A percentile compares a stretch with the other conserved stretches of the same genome.
Evolutionary conservation across 1,140 invertebrate species (phyloP).

Genomic region (Ips nitidus): DNA sequence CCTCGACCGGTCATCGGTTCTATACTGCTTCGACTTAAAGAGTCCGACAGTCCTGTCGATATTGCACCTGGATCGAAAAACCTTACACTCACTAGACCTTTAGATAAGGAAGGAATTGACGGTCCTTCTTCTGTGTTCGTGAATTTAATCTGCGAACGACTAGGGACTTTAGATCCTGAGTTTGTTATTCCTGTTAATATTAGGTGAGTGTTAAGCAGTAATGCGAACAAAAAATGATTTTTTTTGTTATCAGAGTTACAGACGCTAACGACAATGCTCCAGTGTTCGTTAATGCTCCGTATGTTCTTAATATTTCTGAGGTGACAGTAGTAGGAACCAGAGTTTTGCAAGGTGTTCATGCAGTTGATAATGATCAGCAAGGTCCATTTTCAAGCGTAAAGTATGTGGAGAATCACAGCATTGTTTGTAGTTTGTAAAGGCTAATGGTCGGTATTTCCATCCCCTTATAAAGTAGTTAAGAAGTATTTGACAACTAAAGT

Average conservation of each 20-base stretch:
- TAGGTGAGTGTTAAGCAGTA: conserved; percentile 35
- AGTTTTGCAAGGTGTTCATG: conserved; percentile 75
- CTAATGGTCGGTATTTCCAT: not conserved
- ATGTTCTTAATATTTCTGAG: conserved; percentile 81
- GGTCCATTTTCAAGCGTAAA: conserved; percentile 87
- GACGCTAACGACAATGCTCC: conserved; percentile 92
- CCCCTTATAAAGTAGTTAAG: too few relatives aligned
- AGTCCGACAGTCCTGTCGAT: conserved; percentile 74
- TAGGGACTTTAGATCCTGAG: conserved; percentile 77
- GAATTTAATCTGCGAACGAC: conserved; percentile 79
- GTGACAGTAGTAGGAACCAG: conserved; percentile 80
- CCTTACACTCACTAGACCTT: conserved; percentile 70
- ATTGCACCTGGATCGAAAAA: conserved; percentile 78
- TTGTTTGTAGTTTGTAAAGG: conserved; percentile 1
- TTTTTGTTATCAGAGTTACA: conserved; percentile 63
- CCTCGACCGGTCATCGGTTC: conserved; percentile 66
- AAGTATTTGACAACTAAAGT: too few relatives aligned
- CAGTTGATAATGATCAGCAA: conserved; percentile 82
- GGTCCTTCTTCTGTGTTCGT: conserved; percentile 83
- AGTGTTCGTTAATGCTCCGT: conserved; percentile 78
- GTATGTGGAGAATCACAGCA: conserved; percentile 16
- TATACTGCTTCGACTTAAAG: conserved; percentile 77
- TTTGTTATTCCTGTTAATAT: conserved; percentile 89
- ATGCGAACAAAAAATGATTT: conserved; percentile 7
- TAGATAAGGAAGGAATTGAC: conserved; percentile 83